Percentiles rank a stretch among this genome's conserved stretches.
Conservation (phyloP, 92 coral and sea anemone genomes). For the Muricea muricata region DNA sequence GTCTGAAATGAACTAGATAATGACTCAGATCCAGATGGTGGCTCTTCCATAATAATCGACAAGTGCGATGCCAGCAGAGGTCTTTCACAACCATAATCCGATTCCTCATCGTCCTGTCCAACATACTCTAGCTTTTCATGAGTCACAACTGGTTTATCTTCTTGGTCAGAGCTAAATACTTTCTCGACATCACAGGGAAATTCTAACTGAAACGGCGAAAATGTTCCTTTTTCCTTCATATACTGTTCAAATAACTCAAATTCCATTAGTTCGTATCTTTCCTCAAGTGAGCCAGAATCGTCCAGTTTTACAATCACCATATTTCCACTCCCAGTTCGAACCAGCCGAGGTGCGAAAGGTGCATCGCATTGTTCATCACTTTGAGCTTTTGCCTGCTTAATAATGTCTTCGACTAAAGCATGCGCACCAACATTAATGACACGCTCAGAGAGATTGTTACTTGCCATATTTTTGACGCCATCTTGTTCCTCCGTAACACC, state of each 20-base stretch:
- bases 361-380: not conserved
- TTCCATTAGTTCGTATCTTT: conserved; percentile 47
- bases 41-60: conserved; percentile 43
- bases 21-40: conserved; percentile 20
- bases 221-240: conserved; percentile 44
- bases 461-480: not conserved
- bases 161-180: not conserved
- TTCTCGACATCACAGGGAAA: conserved; percentile 41
- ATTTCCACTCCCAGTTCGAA: conserved; percentile 29
- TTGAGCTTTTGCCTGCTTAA: conserved; percentile 23
- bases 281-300: conserved; percentile 37
- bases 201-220: conserved; percentile 31
- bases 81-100: conserved; percentile 7
- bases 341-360: conserved; percentile 13
- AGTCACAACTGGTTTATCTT: not conserved
- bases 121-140: conserved; percentile 16
- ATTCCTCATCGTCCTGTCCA: conserved; percentile 6
- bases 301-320: conserved; percentile 37
- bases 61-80: conserved; percentile 24
- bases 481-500: not conserved
- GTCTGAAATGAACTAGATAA: conserved; percentile 23
- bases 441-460: not conserved
- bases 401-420: conserved; percentile 13
- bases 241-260: conserved; percentile 41
- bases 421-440: conserved; percentile 13